phyloP scores from a whole-genome alignment of 2,888 invertebrate species.

The Melanostoma mellinum region DNA sequence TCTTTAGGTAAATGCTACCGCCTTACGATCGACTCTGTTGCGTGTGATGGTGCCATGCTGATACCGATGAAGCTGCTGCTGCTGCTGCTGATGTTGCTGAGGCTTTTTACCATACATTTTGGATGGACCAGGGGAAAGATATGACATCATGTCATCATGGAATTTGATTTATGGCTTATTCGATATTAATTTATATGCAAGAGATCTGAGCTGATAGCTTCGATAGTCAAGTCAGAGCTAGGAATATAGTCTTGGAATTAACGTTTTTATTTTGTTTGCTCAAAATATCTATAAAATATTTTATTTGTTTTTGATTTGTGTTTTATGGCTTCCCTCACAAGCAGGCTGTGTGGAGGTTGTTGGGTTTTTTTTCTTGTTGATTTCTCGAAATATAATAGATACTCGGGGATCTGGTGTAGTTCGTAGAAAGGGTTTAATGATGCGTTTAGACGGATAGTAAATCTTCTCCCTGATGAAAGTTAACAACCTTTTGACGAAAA shows the following conservation, averaged over 20 bases:
- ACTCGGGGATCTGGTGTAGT: constrained; percentile 8
- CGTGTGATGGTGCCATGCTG: constrained; percentile 3
- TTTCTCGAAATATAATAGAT: constrained; percentile 50
- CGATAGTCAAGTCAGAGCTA: background rate
- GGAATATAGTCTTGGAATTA: constrained; percentile 6
- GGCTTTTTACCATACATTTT: constrained; percentile 43
- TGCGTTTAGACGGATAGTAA: constrained; percentile 22
- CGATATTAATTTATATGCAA: constrained; percentile 74
- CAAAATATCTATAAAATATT: constrained; percentile 63
- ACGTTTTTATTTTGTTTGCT: constrained; percentile 37
- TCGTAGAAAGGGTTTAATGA: constrained; percentile 43
- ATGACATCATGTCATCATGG: constrained; percentile 75
- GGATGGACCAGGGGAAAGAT: constrained; percentile 61
- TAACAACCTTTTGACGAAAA: no score
- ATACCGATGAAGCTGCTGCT: constrained; percentile 40
- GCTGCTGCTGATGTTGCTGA: constrained; percentile 42
- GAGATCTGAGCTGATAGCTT: constrained; percentile 51
- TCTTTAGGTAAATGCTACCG: constrained; percentile 55
- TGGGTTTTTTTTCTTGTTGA: constrained; percentile 12
- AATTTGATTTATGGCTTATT: constrained; percentile 75
- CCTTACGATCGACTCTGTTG: constrained; percentile 51
- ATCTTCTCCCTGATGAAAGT: constrained; percentile 15
- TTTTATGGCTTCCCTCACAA: constrained; percentile 37
- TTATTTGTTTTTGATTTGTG: constrained; percentile 69
- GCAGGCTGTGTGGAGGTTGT: background rate